Percentiles rank a stretch among this genome's conserved stretches.
These are phyloP conservation scores for Bradypodion ventrale DNA, from an alignment of 2,797 vertebrate genomes.

Conservation along the genomic window DNA sequence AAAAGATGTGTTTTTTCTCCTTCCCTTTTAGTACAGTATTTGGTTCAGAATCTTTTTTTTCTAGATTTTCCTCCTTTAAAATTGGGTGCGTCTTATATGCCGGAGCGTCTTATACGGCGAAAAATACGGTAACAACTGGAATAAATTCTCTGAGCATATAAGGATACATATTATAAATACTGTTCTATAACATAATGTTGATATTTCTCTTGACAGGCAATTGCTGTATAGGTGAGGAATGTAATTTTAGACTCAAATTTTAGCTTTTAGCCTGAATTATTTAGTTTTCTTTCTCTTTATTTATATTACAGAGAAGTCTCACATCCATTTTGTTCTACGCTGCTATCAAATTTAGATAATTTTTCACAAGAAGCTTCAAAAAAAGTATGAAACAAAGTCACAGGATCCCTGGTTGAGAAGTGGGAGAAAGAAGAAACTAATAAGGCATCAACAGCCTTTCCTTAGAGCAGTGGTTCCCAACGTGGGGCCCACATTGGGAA, in stretches of 20 bases:
- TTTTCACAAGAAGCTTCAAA: background rate
- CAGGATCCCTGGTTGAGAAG: background rate
- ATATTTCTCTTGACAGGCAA: background rate
- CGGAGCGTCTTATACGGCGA: too few relatives aligned
- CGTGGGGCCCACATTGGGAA: too few relatives aligned
- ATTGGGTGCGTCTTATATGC: too few relatives aligned
- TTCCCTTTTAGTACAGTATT: too few relatives aligned
- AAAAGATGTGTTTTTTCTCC: too few relatives aligned
- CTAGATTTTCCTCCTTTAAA: too few relatives aligned
- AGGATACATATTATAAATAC: background rate
- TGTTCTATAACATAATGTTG: background rate
- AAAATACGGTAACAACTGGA: too few relatives aligned
- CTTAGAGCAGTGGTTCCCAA: too few relatives aligned
- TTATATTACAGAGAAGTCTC: background rate
- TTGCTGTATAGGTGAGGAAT: background rate
- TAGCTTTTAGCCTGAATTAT: background rate
- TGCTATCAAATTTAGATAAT: background rate
- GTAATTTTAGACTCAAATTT: background rate
- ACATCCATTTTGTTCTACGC: background rate
- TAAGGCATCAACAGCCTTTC: background rate
- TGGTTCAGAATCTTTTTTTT: too few relatives aligned
- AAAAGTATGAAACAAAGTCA: too few relatives aligned
- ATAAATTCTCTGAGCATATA: constrained; percentile 17
- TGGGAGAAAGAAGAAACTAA: background rate
- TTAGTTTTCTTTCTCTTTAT: background rate